Evolutionary conservation across 2,113 vertebrate genomes (phyloP), one percentile per base, ranked within the genome.

Genomic region (Bos taurus): DNA sequence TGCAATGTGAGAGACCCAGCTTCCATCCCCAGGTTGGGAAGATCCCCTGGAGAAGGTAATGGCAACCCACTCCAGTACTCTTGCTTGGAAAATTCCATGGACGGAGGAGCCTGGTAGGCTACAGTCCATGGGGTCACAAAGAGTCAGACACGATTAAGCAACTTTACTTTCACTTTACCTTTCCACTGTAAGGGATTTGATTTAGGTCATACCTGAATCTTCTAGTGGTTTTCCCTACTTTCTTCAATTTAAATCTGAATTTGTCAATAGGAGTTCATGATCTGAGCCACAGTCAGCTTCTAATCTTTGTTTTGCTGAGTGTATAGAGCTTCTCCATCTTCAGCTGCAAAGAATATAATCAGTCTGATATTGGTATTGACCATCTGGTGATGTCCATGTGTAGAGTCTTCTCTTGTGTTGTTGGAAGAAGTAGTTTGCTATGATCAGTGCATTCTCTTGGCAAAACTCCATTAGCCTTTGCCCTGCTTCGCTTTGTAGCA

Each of bases 1-100:
- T n/a, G 33, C 62, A 67, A 19, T 19, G 16, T 0, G 0, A n/a
- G 7, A 67, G 62, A 19, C 7, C 15, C 62, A n/a, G 33, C 33
- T 67, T n/a, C 4, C 33, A 67, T n/a, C 62, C 33, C 4, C 62
- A n/a, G 62, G 62, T 19, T 1, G 0, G 62, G 62, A n/a, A 67
- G 7, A 67, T 19, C 33, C 62, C 62, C 30, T 67, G 33, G 16
- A n/a, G 33, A 64, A n/a, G 16, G 62, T 16, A 64, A 64, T 19
- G 62, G 62, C 33, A 67, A 9, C 4, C 33, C 62, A n/a, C 16
- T n/a, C 33, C 33, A 19, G 4, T n/a, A 9, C 3, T 67, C 16
- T 67, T 67, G 16, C 17, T 16, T 67, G 33, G 16, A 67, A 67
- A 67, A n/a, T 67, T 67, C 16, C 33, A 19, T n/a, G 62, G 16